Evolutionary conservation across 2,113 vertebrate genomes (phyloP), one percentile per base, ranked within the genome.

Genomic region (Motacilla alba): DNA sequence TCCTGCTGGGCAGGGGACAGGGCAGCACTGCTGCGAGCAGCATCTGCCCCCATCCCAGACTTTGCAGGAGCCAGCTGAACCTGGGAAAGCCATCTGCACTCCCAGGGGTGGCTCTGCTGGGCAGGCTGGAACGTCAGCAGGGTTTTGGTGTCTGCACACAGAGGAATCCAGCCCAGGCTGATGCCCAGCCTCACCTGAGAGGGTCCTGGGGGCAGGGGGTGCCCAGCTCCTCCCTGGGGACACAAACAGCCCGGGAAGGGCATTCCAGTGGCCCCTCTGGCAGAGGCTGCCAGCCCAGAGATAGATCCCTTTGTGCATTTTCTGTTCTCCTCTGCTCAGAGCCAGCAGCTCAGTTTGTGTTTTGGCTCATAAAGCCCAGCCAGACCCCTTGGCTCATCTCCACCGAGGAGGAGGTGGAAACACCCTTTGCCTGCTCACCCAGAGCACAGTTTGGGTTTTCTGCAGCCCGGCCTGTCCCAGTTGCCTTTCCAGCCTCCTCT

Each of bases 371-470:
- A 68, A 90, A 90, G 75, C 78, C 89, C 81, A 83, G 89, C 75
- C 94, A 96, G 95, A 95, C 66, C 91, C 91, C 80, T 90, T 97
- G 95, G 95, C 95, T 89, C 77, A 85, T 64, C 95, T 93, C 94
- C 93, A 86, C 86, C 60, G 11, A 81, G 83, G 72, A 93, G 62
- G 76, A 76, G 88, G 79, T 46, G 70, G 87, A 93, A 95, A 94
- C 91, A 96, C 91, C 78, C 91, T 87, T 80, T 81, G 81, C 82
- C 66, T 90, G 83, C 85, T 90, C 4, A 3, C 62, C 66, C 85
- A 47, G 83, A 88, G 74, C 72, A 35, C 43, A 21, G 11, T 26
- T 49, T 66, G 20, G 1, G 33, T 31, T 86, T 87, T 53, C 75
- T 95, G 70, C 84, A 93, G 64, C 43, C 67, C 63, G 37, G 83